These are phyloP conservation scores for Crematogaster levior DNA, from an alignment of 2,888 invertebrate genomes.

Conservation along the genomic window DNA sequence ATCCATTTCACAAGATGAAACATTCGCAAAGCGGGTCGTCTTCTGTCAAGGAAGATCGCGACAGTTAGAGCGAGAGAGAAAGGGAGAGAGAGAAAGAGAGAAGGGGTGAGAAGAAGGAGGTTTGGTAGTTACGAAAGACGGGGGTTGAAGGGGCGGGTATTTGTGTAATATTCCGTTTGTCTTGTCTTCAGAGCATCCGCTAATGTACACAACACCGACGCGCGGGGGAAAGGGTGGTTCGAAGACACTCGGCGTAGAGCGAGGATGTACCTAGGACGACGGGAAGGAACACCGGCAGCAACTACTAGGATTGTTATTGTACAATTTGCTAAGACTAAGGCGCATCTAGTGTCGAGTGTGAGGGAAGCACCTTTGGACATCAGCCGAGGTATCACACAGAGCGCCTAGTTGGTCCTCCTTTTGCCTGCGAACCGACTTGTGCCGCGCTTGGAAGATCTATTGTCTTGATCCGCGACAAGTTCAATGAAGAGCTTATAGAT, in stretches of 20 bases:
- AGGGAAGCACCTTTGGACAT: conserved; percentile 85
- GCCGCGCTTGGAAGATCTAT: conserved; percentile 79
- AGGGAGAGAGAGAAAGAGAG: conserved; percentile 66
- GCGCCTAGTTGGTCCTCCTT: conserved; percentile 73
- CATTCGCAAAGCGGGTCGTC: conserved; percentile 74
- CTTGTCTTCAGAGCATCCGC: conserved; percentile 85
- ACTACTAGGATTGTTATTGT: conserved; percentile 85
- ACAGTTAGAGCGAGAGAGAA: conserved; percentile 74
- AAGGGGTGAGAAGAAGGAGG: conserved; percentile 69
- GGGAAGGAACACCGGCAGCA: conserved; percentile 68
- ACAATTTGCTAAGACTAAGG: conserved; percentile 85
- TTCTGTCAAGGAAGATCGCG: conserved; percentile 75
- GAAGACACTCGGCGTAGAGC: conserved; percentile 69
- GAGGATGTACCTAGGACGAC: conserved; percentile 73
- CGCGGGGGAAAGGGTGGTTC: conserved; percentile 51
- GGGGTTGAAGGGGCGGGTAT: conserved; percentile 78
- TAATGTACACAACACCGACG: conserved; percentile 85
- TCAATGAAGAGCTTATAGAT: conserved; percentile 14
- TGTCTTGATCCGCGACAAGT: conserved; percentile 74
- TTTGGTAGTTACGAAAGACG: conserved; percentile 66
- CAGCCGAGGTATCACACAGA: conserved; percentile 82
- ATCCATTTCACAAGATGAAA: conserved; percentile 41
- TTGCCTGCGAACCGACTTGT: conserved; percentile 59
- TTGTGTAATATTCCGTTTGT: conserved; percentile 86
- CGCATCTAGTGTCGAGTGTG: conserved; percentile 79